These are phyloP conservation scores for Cephus runcator DNA, from an alignment of 2,888 invertebrate species.

Conservation along the genomic window DNA sequence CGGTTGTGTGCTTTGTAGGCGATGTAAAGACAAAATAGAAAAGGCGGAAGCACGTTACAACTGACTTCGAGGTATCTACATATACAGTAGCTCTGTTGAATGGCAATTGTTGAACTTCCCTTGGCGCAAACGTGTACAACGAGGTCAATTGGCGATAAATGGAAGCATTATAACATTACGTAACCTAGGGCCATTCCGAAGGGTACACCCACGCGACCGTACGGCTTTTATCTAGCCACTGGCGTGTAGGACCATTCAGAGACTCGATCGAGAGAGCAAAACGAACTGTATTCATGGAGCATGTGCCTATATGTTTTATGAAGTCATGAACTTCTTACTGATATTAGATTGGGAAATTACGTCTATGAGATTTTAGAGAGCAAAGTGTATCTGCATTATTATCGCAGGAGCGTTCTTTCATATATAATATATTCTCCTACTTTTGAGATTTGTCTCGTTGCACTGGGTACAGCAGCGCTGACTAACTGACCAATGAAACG, in stretches of 20 bases:
- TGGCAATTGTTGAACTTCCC: slow-evolving; percentile 66
- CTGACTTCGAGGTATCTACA: slow-evolving; percentile 31
- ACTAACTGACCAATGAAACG: not conserved
- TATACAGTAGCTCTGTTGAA: slow-evolving; percentile 48
- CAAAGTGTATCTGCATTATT: not conserved
- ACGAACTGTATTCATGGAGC: not conserved
- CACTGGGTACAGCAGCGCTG: not conserved
- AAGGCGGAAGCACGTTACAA: slow-evolving; percentile 37
- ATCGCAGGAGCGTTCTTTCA: not conserved
- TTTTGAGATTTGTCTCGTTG: not conserved
- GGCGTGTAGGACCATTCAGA: slow-evolving; percentile 2
- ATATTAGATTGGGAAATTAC: not conserved
- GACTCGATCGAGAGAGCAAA: not conserved
- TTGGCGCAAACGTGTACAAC: slow-evolving; percentile 63
- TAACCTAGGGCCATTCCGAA: slow-evolving; percentile 63
- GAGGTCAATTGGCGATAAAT: slow-evolving; percentile 66
- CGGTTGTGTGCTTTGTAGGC: not conserved
- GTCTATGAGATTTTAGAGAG: not conserved
- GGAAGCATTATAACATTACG: slow-evolving; percentile 62
- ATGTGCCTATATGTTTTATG: not conserved
- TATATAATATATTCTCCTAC: not conserved
- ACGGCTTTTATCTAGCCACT: slow-evolving; percentile 27
- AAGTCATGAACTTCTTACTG: not conserved
- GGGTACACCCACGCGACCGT: slow-evolving; percentile 57
- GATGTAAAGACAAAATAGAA: slow-evolving; percentile 2